Conservation (phyloP, 2,113 vertebrate species). For the Stomatorhinus ivindoensis region DNA sequence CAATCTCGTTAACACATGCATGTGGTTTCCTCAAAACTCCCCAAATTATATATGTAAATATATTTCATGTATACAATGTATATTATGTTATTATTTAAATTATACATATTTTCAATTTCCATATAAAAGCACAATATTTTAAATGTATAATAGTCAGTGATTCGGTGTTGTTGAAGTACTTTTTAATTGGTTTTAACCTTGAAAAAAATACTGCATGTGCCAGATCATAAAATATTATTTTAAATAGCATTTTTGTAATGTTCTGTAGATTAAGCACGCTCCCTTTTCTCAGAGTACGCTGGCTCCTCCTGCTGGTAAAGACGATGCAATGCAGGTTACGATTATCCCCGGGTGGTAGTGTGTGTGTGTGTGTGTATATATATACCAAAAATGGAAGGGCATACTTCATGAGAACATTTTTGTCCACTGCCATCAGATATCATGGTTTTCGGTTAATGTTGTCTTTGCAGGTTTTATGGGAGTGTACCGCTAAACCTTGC, state of each 20-base stretch:
- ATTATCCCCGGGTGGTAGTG: background rate
- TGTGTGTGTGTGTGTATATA: background rate
- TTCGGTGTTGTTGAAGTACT: background rate
- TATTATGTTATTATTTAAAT: background rate
- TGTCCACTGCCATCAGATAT: background rate
- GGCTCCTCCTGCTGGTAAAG: background rate
- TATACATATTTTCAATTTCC: background rate
- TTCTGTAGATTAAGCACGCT: background rate
- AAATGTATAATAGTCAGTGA: background rate
- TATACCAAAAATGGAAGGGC: background rate
- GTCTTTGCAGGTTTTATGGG: background rate
- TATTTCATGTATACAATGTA: background rate
- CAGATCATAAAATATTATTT: background rate
- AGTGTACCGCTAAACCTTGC: background rate
- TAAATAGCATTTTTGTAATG: background rate
- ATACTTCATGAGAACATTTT: background rate
- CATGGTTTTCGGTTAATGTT: background rate
- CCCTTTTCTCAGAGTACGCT: background rate
- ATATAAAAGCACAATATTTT: background rate
- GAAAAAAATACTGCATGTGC: background rate
- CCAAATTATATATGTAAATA: background rate
- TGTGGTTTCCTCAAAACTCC: background rate
- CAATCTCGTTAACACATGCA: background rate
- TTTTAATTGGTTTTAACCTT: background rate
- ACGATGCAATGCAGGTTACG: background rate